These are phyloP conservation scores for Phycodurus eques DNA, from an alignment of 2,113 vertebrate species.

Conservation along the genomic window DNA sequence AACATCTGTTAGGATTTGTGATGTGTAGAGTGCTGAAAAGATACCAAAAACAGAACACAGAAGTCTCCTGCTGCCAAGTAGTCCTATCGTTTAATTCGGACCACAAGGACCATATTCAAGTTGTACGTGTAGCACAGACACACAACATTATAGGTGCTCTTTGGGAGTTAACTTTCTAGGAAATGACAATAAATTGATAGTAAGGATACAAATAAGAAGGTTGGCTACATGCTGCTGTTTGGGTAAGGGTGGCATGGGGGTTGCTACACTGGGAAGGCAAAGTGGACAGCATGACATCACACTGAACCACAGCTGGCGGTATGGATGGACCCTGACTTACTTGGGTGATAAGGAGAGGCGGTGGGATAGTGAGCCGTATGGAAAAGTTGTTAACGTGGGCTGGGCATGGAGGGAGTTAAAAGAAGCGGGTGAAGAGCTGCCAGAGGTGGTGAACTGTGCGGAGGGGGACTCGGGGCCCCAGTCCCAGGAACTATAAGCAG, in stretches of 20 bases:
- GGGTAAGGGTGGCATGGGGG: constrained; percentile 15
- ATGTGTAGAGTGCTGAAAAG: background rate
- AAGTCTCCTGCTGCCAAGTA: background rate
- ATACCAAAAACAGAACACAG: background rate
- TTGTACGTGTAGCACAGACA: constrained; percentile 1
- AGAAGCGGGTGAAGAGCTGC: constrained; percentile 73
- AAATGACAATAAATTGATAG: constrained; percentile 3
- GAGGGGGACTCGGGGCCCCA: constrained; percentile 66
- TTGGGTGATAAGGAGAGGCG: constrained; percentile 72
- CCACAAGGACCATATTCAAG: background rate
- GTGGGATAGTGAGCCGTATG: constrained; percentile 71
- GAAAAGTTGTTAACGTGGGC: constrained; percentile 70
- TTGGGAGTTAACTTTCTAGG: constrained; percentile 7
- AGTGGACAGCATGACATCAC: constrained; percentile 44
- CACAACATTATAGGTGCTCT: constrained; percentile 26
- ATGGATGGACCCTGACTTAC: constrained; percentile 68
- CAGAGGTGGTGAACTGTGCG: constrained; percentile 67
- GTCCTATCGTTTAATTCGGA: background rate
- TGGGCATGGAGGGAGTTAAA: constrained; percentile 74
- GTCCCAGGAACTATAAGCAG: constrained; percentile 70
- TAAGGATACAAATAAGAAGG: constrained; percentile 25
- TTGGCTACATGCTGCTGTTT: constrained; percentile 34
- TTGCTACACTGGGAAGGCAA: background rate
- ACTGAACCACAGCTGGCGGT: constrained; percentile 27
- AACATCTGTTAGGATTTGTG: background rate